phyloP scores from a whole-genome alignment of 2,888 invertebrate genomes.

The Choristoneura rosaceana region DNA sequence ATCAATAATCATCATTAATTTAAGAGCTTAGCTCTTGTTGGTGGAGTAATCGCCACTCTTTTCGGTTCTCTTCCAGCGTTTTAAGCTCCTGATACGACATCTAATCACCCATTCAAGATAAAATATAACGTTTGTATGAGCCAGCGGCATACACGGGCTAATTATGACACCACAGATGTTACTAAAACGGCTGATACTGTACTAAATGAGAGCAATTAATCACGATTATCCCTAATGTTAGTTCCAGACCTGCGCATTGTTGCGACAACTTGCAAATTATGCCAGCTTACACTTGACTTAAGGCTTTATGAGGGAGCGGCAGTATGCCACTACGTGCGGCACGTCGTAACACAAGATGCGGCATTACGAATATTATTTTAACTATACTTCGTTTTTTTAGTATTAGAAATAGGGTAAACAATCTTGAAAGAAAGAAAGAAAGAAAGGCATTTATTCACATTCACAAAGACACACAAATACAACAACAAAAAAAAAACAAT shows the following conservation, averaged over 20 bases:
- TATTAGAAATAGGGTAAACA: no score
- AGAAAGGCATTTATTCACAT: no score
- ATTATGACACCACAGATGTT: constrained; percentile 38
- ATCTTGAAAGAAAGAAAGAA: no score
- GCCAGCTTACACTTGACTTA: constrained; percentile 44
- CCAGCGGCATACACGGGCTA: constrained; percentile 13
- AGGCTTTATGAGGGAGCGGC: neutral
- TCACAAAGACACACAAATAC: no score
- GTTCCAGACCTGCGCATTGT: constrained; percentile 44
- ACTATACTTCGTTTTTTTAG: no score
- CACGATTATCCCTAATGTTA: constrained; percentile 49
- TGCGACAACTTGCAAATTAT: constrained; percentile 50
- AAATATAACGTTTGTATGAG: constrained; percentile 23
- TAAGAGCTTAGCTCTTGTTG: no score
- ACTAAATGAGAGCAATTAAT: constrained; percentile 48
- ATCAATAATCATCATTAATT: no score
- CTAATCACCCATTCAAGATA: neutral
- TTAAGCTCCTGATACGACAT: no score
- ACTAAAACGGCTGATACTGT: constrained; percentile 32
- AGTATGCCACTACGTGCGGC: constrained; percentile 1
- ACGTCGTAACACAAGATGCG: neutral
- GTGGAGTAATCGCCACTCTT: no score
- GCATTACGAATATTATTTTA: neutral
- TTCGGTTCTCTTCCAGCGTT: no score
- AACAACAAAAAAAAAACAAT: no score